Base-by-base conservation (phyloP, 2,113 vertebrate genomes). In the Microcebus ravelobensis region DNA sequence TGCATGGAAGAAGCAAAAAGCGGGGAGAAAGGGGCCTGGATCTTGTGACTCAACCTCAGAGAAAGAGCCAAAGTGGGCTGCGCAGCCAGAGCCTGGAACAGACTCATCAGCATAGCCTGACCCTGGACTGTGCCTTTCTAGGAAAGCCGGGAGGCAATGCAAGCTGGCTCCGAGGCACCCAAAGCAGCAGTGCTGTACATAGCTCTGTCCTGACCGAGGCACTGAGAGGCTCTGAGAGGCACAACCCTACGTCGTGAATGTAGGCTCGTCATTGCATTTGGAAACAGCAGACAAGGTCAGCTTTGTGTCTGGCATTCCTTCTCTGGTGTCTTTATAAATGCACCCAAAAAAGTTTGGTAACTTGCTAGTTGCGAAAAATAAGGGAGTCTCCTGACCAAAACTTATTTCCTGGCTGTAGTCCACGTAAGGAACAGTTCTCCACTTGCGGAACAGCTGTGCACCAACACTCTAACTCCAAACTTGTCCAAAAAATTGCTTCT, bases 141-240 rank as follows among this genome's bases (percentile, higher is more conserved):
- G 71, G 79, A 63, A 81, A 42, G 29, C 18, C 42, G 27, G 48
- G 36, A 27, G 31, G 6, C 2, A 31, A 25, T 1, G 21, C 3
- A 12, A 39, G 61, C 65, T 50, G 48, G 68, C 34, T 91, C 25
- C 23, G 10, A 84, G 17, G 31, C 6, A 34, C 10, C 21, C 39
- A 18, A 68, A 23, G 11, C n/a, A 65, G 36, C 29, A 34, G 18
- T 1, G 5, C 45, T 9, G n/a, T 12, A 0, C 2, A 12, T 8
- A 31, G 39, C n/a, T 42, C 42, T 2, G 4, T 34, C 1, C 2
- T 10, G 65, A 59, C 50, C 29, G 88, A 77, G 2, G 11, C 8
- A 1, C 50, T n/a, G n/a, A n/a, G n/a, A 14, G n/a, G 3, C 55
- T 63, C 42, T n/a, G 15, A 31, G 68, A 52, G 34, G 34, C 39